phyloP scores from a whole-genome alignment of 2,797 vertebrate genomes.

The Pantherophis alleghaniensis region DNA sequence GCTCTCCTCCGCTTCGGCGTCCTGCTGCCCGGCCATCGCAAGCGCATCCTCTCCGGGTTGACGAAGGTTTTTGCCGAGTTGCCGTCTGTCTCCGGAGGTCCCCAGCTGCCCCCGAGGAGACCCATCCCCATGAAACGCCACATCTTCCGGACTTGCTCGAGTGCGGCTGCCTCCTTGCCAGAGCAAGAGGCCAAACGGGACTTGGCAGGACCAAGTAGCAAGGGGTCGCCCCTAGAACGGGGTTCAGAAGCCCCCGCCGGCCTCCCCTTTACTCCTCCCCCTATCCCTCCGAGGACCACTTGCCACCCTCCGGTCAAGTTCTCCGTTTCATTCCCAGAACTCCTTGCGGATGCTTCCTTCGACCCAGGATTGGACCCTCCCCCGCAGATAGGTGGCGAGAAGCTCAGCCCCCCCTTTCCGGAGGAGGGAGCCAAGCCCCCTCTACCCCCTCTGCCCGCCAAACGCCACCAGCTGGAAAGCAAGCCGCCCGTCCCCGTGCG shows the following conservation, averaged over 20 bases:
- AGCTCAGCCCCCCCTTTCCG: accelerated
- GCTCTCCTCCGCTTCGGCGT: constrained; percentile 80
- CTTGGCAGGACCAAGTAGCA: accelerated
- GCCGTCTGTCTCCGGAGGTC: not conserved
- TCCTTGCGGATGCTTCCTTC: not conserved
- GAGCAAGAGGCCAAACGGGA: not conserved
- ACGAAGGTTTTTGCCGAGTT: constrained; percentile 61
- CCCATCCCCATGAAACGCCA: constrained; percentile 85
- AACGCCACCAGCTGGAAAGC: constrained; percentile 67
- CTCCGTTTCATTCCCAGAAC: constrained; percentile 33
- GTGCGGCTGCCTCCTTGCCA: accelerated
- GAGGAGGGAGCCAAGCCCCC: constrained; percentile 9
- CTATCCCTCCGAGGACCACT: constrained; percentile 84
- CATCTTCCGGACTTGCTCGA: constrained; percentile 64
- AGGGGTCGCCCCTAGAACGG: accelerated
- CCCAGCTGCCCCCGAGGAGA: not conserved
- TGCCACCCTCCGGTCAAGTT: constrained; percentile 82
- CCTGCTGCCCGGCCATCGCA: constrained; percentile 83
- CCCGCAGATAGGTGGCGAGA: accelerated
- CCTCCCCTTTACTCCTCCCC: constrained; percentile 65
- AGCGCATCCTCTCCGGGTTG: constrained; percentile 87
- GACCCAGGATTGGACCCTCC: too few species aligned
- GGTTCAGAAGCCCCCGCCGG: accelerated
- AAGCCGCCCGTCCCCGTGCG: constrained; percentile 61
- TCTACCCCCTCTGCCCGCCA: constrained; percentile 75